A percentile compares a stretch with the other conserved stretches of the same genome.
Evolutionary conservation across 64 coral and sea anemone genomes (phyloP).

Genomic region (Montipora foliosa): DNA sequence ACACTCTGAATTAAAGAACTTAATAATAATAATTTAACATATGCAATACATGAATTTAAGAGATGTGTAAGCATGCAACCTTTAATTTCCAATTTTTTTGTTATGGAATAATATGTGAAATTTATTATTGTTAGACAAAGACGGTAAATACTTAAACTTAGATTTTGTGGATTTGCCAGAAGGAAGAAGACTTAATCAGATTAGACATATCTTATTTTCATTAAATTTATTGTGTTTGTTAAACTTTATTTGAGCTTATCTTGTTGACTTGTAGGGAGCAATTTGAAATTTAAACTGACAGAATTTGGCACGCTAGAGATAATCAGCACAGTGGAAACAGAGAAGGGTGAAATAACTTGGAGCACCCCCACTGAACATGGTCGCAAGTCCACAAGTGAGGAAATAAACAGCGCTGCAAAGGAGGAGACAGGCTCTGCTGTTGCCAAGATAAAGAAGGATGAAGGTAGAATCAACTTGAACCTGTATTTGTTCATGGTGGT

Average conservation of each 20-base stretch:
- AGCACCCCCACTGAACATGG: constrained; percentile 77
- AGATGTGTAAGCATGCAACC: too few relatives aligned
- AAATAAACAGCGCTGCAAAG: not conserved
- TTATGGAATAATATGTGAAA: too few relatives aligned
- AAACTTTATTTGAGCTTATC: not conserved
- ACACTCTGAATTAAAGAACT: too few relatives aligned
- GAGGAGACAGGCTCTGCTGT: not conserved
- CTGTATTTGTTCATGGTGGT: too few relatives aligned
- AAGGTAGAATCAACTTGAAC: not conserved
- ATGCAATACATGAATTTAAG: too few relatives aligned
- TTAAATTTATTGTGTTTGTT: not conserved
- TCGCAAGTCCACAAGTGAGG: constrained; percentile 6
- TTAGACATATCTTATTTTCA: not conserved
- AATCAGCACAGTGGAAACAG: constrained; percentile 96
- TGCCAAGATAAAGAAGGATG: constrained; percentile 6
- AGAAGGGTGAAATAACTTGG: constrained; percentile 88
- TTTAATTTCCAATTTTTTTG: too few relatives aligned
- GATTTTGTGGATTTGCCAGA: too few relatives aligned
- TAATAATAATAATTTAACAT: too few relatives aligned
- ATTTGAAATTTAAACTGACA: constrained; percentile 97
- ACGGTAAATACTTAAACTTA: too few relatives aligned
- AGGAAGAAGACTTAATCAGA: too few relatives aligned
- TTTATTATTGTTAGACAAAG: too few relatives aligned
- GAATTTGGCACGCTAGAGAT: constrained; percentile 98
- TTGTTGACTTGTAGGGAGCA: constrained; percentile 73